phyloP scores from a whole-genome alignment of 92 coral and sea anemone genomes.

The Palythoa grandis region DNA sequence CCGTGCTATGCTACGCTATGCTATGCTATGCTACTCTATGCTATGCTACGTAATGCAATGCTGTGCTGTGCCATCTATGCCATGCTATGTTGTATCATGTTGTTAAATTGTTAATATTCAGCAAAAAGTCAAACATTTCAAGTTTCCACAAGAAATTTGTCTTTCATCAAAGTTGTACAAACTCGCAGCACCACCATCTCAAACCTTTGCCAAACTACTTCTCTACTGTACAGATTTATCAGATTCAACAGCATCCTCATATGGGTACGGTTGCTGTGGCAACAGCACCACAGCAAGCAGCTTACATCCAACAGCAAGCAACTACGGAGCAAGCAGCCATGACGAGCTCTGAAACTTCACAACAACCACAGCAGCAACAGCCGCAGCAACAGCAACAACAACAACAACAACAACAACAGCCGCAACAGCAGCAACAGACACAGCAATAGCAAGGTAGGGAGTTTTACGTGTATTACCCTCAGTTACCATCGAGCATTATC shows the following conservation, averaged over 20 bases:
- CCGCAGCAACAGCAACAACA: constrained; percentile 48
- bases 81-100: too few species aligned
- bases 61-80: too few species aligned
- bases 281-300: constrained; percentile 76
- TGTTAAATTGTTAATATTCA: too few species aligned
- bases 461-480: background rate
- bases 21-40: too few species aligned
- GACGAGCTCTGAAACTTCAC: constrained; percentile 70
- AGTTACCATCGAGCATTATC: background rate
- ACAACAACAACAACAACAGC: constrained; percentile 53
- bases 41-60: too few species aligned
- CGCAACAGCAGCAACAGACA: constrained; percentile 39
- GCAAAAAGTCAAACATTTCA: too few species aligned
- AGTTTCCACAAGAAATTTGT: too few species aligned
- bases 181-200: too few species aligned
- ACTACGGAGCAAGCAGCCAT: constrained; percentile 77
- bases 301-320: constrained; percentile 76
- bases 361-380: constrained; percentile 70
- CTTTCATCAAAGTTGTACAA: too few species aligned
- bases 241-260: constrained; percentile 88
- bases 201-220: background rate
- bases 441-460: constrained; percentile 47
- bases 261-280: constrained; percentile 89
- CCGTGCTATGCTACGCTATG: too few species aligned
- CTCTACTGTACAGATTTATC: constrained; percentile 68